Evolutionary conservation across 2,113 vertebrate species (phyloP), one percentile per base, ranked within the genome.

Genomic region (Bufo gargarizans): DNA sequence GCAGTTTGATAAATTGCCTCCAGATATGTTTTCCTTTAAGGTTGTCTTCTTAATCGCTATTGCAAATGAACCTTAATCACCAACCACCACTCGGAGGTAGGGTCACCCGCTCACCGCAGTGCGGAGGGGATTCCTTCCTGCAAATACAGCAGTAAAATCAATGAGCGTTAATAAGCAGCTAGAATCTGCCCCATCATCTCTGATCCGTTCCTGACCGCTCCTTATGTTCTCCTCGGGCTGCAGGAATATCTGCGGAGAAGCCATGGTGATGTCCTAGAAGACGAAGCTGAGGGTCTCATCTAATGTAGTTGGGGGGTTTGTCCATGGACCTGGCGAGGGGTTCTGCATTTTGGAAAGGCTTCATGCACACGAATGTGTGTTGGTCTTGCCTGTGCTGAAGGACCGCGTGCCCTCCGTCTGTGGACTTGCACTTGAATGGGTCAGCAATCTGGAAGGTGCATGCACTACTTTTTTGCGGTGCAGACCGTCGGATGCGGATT

Each of bases 31-130:
- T 63, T 83, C 6, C 20, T 67, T 49, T 67, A 67, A 13, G 20
- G 61, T 67, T 53, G 19, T 67, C 45, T 83, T 11, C 11, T 22
- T 50, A 53, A 83, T 83, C 16, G 13, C 19, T 65, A n/a, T 83
- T 83, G 61, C 61, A 83, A 83, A 83, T 63, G 4, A 82, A 53
- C 19, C 81, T 22, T 83, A 83, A 83, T 83, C 59, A 67, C 61
- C 80, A 63, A 6, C 55, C 16, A 45, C 11, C 79, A 20, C 43
- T 22, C 43, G 3, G 17, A 50, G 11, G 81, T 83, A 4, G 59
- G 81, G 81, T 67, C 81, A 83, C 1, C 59, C 59, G 4, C 10
- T 4, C 59, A 16, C 22, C 9, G 13, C 77, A 8, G 8, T 33
- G 19, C n/a, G 16, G 56, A 12, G 19, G 56, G 58, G 58, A n/a